Evolutionary conservation across 2,888 invertebrate species (phyloP), one percentile per base, ranked within the genome.

Genomic region (Epinotia bilunana): DNA sequence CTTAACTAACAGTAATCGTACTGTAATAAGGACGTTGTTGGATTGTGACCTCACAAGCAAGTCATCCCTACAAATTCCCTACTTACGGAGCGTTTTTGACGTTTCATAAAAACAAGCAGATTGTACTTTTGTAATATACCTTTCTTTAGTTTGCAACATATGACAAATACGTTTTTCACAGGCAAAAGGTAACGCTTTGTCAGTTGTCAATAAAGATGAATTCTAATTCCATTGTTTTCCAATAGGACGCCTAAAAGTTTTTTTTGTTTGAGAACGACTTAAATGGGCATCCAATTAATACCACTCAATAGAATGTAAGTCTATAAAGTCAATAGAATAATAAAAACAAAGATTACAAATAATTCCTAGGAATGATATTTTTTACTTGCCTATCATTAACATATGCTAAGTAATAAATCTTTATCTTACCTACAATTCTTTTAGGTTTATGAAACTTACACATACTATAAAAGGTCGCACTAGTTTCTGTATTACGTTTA

Each of bases 311-410:
- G 55, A 68, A 68, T 58, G 57, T 57, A 57, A n/a, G 57, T 43
- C 43, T 43, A 33, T 57, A 18, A 61, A 61, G 18, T 53, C 12
- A 12, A 62, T 3, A 33, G 33, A 53, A 18, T 43, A 71, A 20
- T 49, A 63, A 73, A 68, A 57, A 55, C 16, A 58, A 72, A 20
- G 43, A 57, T 58, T 58, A 58, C 33, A 49, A 73, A 70, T 70
- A 63, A 64, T 74, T 63, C 49, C 63, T 64, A 70, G 74, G 74
- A 74, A 74, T 74, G 74, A 69, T 74, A 70, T 64, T 69, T 64
- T 69, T 74, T 64, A 69, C 69, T 63, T 63, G 46, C 46, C 63
- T 74, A 57, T 58, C 57, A 39, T 64, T 49, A 64, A 72, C 57
- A 64, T 57, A 63, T 46, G 46, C 62, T 74, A 63, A 28, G 62